Conservation (phyloP, 2,797 vertebrate species). For the Sebastiscus albofasciatus region DNA sequence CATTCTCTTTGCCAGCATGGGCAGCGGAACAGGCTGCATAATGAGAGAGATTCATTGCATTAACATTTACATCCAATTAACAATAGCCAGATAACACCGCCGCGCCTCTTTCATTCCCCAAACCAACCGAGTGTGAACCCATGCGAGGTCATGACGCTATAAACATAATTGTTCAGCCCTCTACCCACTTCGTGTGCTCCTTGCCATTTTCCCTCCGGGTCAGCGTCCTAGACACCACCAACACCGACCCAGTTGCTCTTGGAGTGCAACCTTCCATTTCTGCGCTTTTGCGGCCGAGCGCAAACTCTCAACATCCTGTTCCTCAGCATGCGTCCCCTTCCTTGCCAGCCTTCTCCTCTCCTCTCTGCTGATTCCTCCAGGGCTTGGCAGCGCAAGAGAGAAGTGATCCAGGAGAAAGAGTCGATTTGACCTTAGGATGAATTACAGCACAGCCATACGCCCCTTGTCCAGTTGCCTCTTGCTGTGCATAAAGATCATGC, state of each 20-base stretch:
- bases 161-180: conserved; percentile 67
- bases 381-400: conserved; percentile 60
- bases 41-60: conserved; percentile 74
- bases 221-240: conserved; percentile 41
- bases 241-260: conserved; percentile 43
- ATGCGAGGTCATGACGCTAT: conserved; percentile 50
- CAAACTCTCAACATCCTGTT: conserved; percentile 53
- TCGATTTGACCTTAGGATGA: conserved; percentile 69
- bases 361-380: conserved; percentile 38
- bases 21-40: conserved; percentile 59
- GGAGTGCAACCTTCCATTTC: conserved; percentile 72
- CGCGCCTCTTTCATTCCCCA: conserved; percentile 25
- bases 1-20: conserved; percentile 61
- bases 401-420: conserved; percentile 68
- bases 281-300: conserved; percentile 47
- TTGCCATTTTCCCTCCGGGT: conserved; percentile 63
- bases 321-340: conserved; percentile 45
- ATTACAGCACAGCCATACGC: conserved; percentile 59
- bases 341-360: conserved; percentile 44
- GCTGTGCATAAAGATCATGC: conserved; percentile 50
- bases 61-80: conserved; percentile 82
- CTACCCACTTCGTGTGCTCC: conserved; percentile 51
- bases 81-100: conserved; percentile 56
- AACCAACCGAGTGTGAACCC: conserved; percentile 56
- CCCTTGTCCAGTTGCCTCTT: conserved; percentile 44